Evolutionary conservation across 2,888 invertebrate species (phyloP), one percentile per base, ranked within the genome.

Genomic region (Cecidostiba fungosa): DNA sequence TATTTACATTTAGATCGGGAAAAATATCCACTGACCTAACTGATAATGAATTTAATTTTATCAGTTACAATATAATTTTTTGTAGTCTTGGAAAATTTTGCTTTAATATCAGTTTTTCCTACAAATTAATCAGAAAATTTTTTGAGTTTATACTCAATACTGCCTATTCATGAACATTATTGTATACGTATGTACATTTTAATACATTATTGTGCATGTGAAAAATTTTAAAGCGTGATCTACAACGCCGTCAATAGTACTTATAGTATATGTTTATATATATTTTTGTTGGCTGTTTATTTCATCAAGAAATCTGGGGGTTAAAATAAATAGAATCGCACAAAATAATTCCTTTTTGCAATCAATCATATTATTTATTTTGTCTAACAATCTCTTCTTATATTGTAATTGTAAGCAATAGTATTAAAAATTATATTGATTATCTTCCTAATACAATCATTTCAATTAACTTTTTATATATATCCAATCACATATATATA

Each of bases 341-440:
- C 3, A 23, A 23, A 62, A 62, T 62, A 10, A 5, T 23, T 62
- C 0, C 29, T 26, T 26, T 66, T 66, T 29, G 66, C 12, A 66
- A 66, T 66, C 66, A 66, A 39, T 59, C 6, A n/a, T 43, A n/a
- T 59, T 62, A n/a, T 83, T 85, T 66, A 29, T 66, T 66, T 66
- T 77, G 59, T 77, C 26, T 77, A 59, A 77, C 77, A 77, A 77
- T 59, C 23, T 36, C 19, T 59, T 59, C 59, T 32, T 59, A 77
- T n/a, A 59, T 12, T 36, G n/a, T n/a, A n/a, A n/a, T n/a, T 32
- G 62, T 59, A 23, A 4, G n/a, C n/a, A 59, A 14, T 74, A 62
- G 29, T 23, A 59, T 59, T 77, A 59, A 77, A 62, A 77, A 59
- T 77, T 77, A 77, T n/a, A 54, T 59, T 59, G 50, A 50, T 50